Evolutionary conservation across 2,888 invertebrate genomes (phyloP), one percentile per base, ranked within the genome.

Genomic region (Nemotelus nigrinus): DNA sequence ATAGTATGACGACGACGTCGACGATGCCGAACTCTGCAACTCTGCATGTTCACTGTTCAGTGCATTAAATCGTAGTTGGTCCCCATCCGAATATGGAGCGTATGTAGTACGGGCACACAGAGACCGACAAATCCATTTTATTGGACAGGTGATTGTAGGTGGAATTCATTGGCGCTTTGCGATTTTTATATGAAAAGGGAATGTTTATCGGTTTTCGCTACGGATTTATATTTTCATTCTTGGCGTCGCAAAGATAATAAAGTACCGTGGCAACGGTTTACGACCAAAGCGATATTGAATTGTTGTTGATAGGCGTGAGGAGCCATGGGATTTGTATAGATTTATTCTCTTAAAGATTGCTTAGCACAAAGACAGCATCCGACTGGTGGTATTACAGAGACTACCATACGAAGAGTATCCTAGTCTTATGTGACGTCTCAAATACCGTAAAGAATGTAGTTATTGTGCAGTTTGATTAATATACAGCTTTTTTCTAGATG

Each of bases 61-160:
- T 65, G 65, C 45, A 45, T 47, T n/a, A 65, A 45, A 45, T 65
- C 3, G 10, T 5, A 6, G 25, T 47, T n/a, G 7, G 43, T 25
- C 25, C 8, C 45, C n/a, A 10, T 65, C 65, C 65, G 43, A 45
- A 65, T 65, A 65, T 65, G 65, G 65, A 3, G 65, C 3, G 58
- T 8, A 65, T 47, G 41, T 65, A 45, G 8, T 41, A 25, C 25
- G 39, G 3, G 39, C 43, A 10, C 65, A 45, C 45, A 65, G 10
- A 65, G 65, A 47, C 65, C 65, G 65, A 10, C 65, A 7, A 47
- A 65, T n/a, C 44, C 3, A 65, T 65, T 65, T 65, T 65, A 65
- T 65, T 44, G 65, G 65, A 65, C 65, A 65, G 65, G 65, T 65
- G 65, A 65, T 65, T 65, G 65, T 65, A 65, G 65, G 65, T 65